Conservation (phyloP, 2,113 vertebrate genomes). For the Vulpes lagopus region DNA sequence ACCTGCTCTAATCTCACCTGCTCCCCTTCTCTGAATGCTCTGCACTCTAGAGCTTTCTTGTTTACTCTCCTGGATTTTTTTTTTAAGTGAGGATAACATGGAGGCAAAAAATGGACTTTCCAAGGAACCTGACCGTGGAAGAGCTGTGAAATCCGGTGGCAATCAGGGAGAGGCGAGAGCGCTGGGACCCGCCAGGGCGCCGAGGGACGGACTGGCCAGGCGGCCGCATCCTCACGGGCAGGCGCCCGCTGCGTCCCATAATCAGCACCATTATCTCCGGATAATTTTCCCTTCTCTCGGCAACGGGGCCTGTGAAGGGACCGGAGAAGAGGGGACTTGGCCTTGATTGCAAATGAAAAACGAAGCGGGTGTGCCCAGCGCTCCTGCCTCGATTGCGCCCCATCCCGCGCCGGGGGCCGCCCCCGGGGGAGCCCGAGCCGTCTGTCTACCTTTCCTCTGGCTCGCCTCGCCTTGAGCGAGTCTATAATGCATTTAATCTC, state of each 20-base stretch:
- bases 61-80: background rate
- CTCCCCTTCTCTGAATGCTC: background rate
- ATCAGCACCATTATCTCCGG: constrained; percentile 73
- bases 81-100: background rate
- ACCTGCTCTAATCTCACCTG: too few species aligned
- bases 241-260: background rate
- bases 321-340: constrained; percentile 71
- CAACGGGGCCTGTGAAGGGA: constrained; percentile 64
- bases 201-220: fast-evolving
- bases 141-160: fast-evolving
- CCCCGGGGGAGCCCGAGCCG: constrained; percentile 63
- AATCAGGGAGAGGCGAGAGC: fast-evolving
- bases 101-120: background rate
- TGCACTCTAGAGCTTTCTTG: background rate
- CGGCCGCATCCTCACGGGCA: background rate
- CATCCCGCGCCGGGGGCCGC: background rate
- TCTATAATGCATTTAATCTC: constrained; percentile 85
- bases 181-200: fast-evolving
- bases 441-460: constrained; percentile 63
- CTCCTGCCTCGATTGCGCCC: constrained; percentile 77
- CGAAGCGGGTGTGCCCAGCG: constrained; percentile 76
- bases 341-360: constrained; percentile 86
- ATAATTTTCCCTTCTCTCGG: constrained; percentile 74
- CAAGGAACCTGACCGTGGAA: background rate
- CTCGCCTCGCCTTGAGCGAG: constrained; percentile 82